Base-by-base conservation (phyloP, 2,888 invertebrate species). In the Augiades crinisus region DNA sequence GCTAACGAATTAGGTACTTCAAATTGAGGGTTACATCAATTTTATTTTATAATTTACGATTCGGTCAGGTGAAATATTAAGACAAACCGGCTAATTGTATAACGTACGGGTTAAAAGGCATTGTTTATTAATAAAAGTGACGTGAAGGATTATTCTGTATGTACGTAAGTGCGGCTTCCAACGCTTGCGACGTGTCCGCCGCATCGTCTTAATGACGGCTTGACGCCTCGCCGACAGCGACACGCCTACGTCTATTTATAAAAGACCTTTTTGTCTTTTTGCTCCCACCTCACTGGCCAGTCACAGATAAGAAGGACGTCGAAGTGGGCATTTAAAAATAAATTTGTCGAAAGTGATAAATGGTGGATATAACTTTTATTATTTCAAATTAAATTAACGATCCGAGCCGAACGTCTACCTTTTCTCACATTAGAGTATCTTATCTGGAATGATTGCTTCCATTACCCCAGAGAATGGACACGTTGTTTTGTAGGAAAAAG, bases 291-390 rank as follows among this genome's bases (percentile, higher is more conserved):
- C 63, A 63, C 72, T 67, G 73, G 63, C 77, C 77, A 76, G 77
- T 79, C 79, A 75, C 69, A 82, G 83, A 83, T 83, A 84, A 86
- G 75, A 75, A 72, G 78, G 76, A 78, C 79, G 67, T 76, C 78
- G 75, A 76, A 79, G 78, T 80, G 78, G 80, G 79, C 85, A 82
- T 87, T 90, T 88, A 88, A 86, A 89, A 86, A 82, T 85, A 82
- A 90, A 90, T 90, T 90, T 90, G 90, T 90, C 85, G 84, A 85
- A 86, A 83, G 86, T 85, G 87, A 88, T 87, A 88, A 88, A 88
- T 84, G 88, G 83, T 78, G 84, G 78, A 82, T 86, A 87, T 85
- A 84, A 85, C 72, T 86, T 87, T 88, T 87, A 88, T 88, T 88
- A 87, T 86, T 84, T 87, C 84, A 85, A 87, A 88, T 88, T 87